Evolutionary conservation across 1,140 invertebrate genomes (phyloP).

Genomic region (Cotesia glomerata): DNA sequence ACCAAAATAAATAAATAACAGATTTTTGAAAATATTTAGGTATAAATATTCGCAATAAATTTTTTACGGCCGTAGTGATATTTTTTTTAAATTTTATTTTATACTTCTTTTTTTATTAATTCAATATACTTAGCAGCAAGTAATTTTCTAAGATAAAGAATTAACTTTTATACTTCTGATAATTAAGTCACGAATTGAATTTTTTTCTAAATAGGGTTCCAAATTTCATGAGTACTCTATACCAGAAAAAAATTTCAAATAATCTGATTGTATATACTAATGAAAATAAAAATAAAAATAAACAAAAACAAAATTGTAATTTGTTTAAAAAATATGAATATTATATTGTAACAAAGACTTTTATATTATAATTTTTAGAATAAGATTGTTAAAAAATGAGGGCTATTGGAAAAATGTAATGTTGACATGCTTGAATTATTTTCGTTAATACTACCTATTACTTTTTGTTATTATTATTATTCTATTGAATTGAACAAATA

Average conservation of each 20-base stretch:
- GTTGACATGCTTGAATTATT: too few species aligned
- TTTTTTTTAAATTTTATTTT: not conserved
- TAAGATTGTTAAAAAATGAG: conserved; percentile 3
- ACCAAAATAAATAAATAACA: not conserved
- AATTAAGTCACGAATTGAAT: not conserved
- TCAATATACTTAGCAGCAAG: not conserved
- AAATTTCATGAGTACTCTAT: not conserved
- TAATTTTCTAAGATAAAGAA: not conserved
- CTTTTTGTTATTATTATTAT: not conserved
- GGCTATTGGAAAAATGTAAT: too few species aligned
- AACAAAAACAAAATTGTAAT: not conserved
- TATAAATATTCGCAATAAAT: not conserved
- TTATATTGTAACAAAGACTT: conserved; percentile 9
- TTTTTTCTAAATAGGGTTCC: not conserved
- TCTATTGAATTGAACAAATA: not conserved
- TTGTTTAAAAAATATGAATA: not conserved
- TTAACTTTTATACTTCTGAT: not conserved
- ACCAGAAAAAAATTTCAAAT: not conserved
- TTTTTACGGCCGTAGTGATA: not conserved
- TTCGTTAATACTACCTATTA: too few species aligned
- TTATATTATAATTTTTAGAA: conserved; percentile 13
- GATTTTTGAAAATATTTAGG: not conserved
- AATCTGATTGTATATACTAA: not conserved
- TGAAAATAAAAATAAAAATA: not conserved
- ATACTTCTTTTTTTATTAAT: not conserved